Evolutionary conservation across 2,888 invertebrate species (phyloP), one percentile per base, ranked within the genome.

Genomic region (Calameuta idolon): DNA sequence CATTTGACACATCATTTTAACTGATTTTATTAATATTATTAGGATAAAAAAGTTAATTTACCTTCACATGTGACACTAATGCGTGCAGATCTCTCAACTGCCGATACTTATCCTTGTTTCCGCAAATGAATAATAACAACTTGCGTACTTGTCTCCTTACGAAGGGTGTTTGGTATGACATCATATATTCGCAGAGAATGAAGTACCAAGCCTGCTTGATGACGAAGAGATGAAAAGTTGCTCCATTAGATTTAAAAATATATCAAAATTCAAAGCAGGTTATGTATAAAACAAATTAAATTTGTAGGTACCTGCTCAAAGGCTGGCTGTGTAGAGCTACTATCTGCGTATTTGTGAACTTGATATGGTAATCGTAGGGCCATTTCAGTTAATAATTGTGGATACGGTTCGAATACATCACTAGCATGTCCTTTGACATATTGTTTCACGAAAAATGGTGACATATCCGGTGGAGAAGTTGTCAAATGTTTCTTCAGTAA

Each of bases 331-430:
- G 85, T 80, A 69, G 79, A 84, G 73, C 79, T 87, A 37, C 78
- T 84, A 78, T 93, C 92, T 1, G 90, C 92, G 88, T 96, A 95
- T 87, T 96, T 96, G 89, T 96, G 95, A 35, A 98, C 97, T 93
- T 98, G 98, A 90, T 98, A 98, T 0, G 99, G 98, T 78, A 99
- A 93, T 33, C 98, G 94, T 12, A 99, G 93, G 0, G 97, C 97
- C 94, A 99, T 97, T 93, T 99, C 99, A 77, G 99, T 98, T 34
- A 99, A 93, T n/a, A 99, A 93, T 83, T 97, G 97, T 12, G 97
- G 97, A 91, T 98, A 98, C 81, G 97, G 96, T 90, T 98, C 97
- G 90, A 99, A 98, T 55, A 99, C 96, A 90, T 99, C 98, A 75
- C 95, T 94, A 0, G 97, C 96, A 91, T 98, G 97, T 76, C 96